Evolutionary conservation across 2,888 invertebrate genomes (phyloP).

Genomic region (Agonopterix subpropinquella): DNA sequence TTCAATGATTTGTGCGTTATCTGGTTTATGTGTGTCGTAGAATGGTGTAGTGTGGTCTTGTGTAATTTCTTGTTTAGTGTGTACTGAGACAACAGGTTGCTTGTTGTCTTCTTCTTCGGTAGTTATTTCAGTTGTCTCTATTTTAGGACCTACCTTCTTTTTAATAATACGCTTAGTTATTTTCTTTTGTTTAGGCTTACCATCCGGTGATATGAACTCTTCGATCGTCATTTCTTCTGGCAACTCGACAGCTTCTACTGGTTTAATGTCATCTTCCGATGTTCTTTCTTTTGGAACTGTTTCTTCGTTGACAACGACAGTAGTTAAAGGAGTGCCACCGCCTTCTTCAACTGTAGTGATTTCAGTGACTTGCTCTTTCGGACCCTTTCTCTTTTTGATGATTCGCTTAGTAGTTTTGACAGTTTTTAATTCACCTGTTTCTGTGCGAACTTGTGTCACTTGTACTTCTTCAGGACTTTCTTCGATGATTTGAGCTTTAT

Average conservation of each 20-base stretch:
- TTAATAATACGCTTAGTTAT: conserved; percentile 22
- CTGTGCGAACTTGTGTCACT: no score
- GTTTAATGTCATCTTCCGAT: conserved; percentile 12
- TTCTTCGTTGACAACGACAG: no score
- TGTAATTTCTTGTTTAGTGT: conserved; percentile 20
- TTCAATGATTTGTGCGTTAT: conserved; percentile 26
- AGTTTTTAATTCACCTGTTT: no score
- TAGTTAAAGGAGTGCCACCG: no score
- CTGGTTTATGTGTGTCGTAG: conserved; percentile 4
- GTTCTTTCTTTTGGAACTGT: no score
- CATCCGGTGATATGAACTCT: conserved; percentile 29
- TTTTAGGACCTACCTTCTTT: conserved; percentile 26
- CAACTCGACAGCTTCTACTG: conserved; percentile 15
- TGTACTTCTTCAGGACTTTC: no score
- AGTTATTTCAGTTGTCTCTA: conserved; percentile 19
- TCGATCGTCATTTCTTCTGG: conserved; percentile 28
- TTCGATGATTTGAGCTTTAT: no score
- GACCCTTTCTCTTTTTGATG: no score
- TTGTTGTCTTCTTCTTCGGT: conserved; percentile 10
- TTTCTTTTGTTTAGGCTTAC: conserved; percentile 32
- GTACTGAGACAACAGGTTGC: conserved; percentile 15
- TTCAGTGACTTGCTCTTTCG: no score
- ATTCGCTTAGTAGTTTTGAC: no score
- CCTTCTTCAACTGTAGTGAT: no score
- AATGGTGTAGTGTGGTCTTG: conserved; percentile 23